These are phyloP conservation scores for Nothobranchius furzeri DNA, from an alignment of 2,113 vertebrate species.

Conservation along the genomic window DNA sequence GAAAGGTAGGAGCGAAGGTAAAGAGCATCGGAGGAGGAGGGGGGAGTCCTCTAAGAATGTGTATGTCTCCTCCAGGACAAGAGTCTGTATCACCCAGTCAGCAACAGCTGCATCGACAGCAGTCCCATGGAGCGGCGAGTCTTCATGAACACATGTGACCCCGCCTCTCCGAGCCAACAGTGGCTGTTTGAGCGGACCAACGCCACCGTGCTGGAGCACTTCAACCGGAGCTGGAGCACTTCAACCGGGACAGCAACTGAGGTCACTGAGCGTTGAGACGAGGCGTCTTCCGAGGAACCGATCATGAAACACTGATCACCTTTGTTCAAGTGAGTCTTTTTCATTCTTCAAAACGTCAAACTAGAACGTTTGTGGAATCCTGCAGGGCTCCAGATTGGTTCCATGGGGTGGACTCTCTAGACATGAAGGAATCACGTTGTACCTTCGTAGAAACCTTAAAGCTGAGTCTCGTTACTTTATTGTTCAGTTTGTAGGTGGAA, in stretches of 20 bases:
- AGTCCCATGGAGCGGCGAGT: constrained; percentile 47
- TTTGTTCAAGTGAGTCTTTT: constrained; percentile 34
- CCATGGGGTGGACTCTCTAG: no score
- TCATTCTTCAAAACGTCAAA: no score
- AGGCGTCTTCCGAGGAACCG: constrained; percentile 25
- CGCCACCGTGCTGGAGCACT: constrained; percentile 66
- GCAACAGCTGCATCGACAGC: constrained; percentile 72
- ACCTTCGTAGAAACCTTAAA: no score
- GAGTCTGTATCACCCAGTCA: constrained; percentile 69
- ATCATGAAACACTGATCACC: not conserved
- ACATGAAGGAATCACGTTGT: no score
- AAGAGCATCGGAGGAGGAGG: not conserved
- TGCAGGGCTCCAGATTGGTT: no score
- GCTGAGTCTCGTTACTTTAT: no score
- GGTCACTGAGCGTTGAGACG: not conserved
- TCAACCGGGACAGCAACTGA: constrained; percentile 55
- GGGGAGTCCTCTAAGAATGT: no score
- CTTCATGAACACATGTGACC: constrained; percentile 70
- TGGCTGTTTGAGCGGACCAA: constrained; percentile 74
- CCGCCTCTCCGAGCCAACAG: constrained; percentile 56
- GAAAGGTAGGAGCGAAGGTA: constrained; percentile 74
- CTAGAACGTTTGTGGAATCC: no score
- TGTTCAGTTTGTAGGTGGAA: no score
- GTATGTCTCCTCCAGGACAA: constrained; percentile 50
- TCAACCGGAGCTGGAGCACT: constrained; percentile 66